Percentiles rank a stretch among this genome's conserved stretches.
Evolutionary conservation across 2,888 invertebrate genomes (phyloP).

Genomic region (Aphidius colemani): DNA sequence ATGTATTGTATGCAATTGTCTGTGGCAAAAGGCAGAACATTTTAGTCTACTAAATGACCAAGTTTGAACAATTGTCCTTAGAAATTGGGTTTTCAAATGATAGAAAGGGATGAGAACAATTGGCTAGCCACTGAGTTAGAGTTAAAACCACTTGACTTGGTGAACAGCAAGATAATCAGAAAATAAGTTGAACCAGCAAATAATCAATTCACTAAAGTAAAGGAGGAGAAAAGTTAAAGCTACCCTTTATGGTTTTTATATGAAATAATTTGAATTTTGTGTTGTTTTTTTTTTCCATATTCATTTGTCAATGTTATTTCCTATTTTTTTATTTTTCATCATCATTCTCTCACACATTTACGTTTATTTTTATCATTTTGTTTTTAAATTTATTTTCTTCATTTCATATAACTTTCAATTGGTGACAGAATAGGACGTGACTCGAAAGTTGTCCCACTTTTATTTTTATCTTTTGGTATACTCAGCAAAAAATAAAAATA

Average conservation of each 20-base stretch:
- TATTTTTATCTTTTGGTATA: neutral
- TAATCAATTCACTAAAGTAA: neutral
- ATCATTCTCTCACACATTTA: too few relatives aligned
- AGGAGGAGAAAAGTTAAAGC: too few relatives aligned
- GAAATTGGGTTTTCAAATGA: neutral
- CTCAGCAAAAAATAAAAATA: too few relatives aligned
- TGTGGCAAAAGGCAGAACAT: too few relatives aligned
- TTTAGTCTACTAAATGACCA: constrained; percentile 6
- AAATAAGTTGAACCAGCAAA: constrained; percentile 13
- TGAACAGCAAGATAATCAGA: constrained; percentile 10
- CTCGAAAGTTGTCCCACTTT: constrained; percentile 39
- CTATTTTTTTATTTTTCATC: neutral
- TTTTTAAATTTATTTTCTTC: neutral
- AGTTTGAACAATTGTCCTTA: constrained; percentile 20
- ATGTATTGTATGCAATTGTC: neutral
- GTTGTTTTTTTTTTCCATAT: neutral
- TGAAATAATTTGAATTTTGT: neutral
- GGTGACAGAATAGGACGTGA: constrained; percentile 23
- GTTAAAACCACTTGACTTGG: constrained; percentile 20
- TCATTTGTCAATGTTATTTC: neutral
- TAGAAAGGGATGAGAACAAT: constrained; percentile 4
- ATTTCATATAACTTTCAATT: constrained; percentile 16
- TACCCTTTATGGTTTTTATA: constrained; percentile 1
- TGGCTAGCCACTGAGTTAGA: constrained; percentile 21
- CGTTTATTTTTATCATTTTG: constrained; percentile 4